Percentiles rank a stretch among this genome's conserved stretches.
Conservation (phyloP, 2,113 vertebrate species). For the Nesospiza acunhae region DNA sequence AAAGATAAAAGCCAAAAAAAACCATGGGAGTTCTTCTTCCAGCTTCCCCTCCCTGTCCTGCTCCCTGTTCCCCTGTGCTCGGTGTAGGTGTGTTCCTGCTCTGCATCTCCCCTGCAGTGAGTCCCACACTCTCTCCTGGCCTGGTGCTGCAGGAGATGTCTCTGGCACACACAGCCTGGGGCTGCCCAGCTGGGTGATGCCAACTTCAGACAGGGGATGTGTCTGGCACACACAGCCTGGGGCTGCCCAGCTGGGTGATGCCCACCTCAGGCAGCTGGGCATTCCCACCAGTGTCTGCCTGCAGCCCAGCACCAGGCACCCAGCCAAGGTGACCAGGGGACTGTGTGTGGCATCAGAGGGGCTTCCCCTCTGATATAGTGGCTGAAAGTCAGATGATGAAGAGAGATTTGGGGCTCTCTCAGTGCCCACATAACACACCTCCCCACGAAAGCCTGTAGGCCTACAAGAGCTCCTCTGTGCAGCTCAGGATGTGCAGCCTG, state of each 20-base stretch:
- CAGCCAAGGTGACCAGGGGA: rapidly evolving
- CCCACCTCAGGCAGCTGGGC: neutral
- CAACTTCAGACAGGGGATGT: no score
- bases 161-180: neutral
- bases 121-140: neutral
- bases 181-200: neutral
- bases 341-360: neutral
- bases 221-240: no score
- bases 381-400: neutral
- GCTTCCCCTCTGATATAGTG: neutral
- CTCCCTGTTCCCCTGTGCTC: neutral
- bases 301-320: neutral
- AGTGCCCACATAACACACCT: neutral
- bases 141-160: neutral
- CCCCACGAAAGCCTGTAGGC: neutral
- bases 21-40: neutral
- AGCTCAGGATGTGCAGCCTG: neutral
- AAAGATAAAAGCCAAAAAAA: neutral
- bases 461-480: neutral
- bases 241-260: no score
- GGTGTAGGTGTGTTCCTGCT: neutral
- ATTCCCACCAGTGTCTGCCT: neutral
- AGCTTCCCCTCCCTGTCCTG: neutral
- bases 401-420: neutral
- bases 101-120: neutral